These are phyloP conservation scores for Megalopta genalis DNA, from an alignment of 1,140 invertebrate species.

Conservation along the genomic window DNA sequence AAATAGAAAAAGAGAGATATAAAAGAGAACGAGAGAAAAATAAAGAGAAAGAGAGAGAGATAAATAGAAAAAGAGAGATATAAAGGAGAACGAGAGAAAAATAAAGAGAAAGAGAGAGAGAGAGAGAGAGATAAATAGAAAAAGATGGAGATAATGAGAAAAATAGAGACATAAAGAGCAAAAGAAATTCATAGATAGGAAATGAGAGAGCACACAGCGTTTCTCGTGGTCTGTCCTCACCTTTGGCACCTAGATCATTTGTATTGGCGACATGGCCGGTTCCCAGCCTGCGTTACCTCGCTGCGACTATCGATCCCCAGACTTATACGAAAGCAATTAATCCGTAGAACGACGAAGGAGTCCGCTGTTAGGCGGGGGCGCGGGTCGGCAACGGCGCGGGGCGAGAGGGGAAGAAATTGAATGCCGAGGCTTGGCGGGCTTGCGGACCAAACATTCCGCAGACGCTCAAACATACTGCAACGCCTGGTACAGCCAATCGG, in stretches of 20 bases:
- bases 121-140: too few relatives aligned
- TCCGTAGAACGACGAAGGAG: constrained; percentile 31
- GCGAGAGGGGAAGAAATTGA: constrained; percentile 30
- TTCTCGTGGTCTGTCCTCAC: constrained; percentile 34
- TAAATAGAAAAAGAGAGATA: too few relatives aligned
- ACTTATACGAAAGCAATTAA: constrained; percentile 68
- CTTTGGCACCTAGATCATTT: constrained; percentile 60
- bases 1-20: too few relatives aligned
- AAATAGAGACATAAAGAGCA: too few relatives aligned
- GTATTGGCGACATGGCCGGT: constrained; percentile 17
- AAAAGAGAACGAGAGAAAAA: too few relatives aligned
- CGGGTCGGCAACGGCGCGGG: not conserved
- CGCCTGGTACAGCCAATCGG: constrained; percentile 70
- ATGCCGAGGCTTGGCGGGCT: constrained; percentile 23
- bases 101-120: too few relatives aligned
- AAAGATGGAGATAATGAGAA: too few relatives aligned
- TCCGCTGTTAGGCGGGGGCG: not conserved
- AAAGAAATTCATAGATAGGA: too few relatives aligned
- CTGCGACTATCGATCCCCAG: constrained; percentile 34
- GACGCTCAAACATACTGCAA: constrained; percentile 65
- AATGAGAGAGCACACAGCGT: too few relatives aligned
- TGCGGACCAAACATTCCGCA: constrained; percentile 64
- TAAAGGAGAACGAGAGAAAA: too few relatives aligned
- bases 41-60: too few relatives aligned
- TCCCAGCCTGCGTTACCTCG: not conserved